Base-by-base conservation (phyloP, 1,140 invertebrate species). In the Nomia melanderi region DNA sequence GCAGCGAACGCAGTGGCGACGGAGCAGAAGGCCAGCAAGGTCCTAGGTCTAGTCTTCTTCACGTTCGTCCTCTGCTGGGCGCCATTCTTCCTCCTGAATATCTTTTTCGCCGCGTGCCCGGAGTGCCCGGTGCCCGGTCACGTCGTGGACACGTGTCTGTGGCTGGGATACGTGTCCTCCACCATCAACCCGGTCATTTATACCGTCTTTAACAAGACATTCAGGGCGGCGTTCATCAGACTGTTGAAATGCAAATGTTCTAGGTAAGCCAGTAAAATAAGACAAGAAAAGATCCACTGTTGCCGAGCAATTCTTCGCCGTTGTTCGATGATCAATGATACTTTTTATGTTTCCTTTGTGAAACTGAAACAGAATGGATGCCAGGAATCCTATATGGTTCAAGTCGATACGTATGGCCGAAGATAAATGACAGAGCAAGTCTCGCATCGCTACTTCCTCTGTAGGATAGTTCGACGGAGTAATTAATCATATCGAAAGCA, bases 61-160 rank as follows among this genome's bases (percentile, higher is more conserved):
- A 97, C 96, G 0, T 98, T 98, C 89, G 97, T 98, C 17, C 91
- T 97, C 6, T 97, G 97, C 87, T 98, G 97, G 97, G 94, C 96
- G 2, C 97, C 97, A 0, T 98, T 98, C 91, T 98, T 98, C 91
- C 92, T 97, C 31, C 92, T 97, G 53, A 98, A 98, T 91, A 96
- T 97, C 20, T 89, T 97, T 12, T 96, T 96, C 79, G 96, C 96
- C 8, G 93, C 95, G 1, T 97, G 96, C 86, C 95, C 95, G 0
- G 89, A 89, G 25, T 96, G 95, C 86, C 89, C 94, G 60, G 95
- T 96, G 23, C 95, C 95, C 36, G 94, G 93, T 20, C 94, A 95
- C 84, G 93, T 97, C 25, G 96, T 97, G 39, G 94, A 96, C 80
- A 95, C 96, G 29, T 96, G 96, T 72, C 93, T 96, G 0, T 98